A percentile compares a stretch with the other conserved stretches of the same genome.
These are phyloP conservation scores for Pimephales promelas DNA, from an alignment of 2,113 vertebrate species.

Conservation along the genomic window DNA sequence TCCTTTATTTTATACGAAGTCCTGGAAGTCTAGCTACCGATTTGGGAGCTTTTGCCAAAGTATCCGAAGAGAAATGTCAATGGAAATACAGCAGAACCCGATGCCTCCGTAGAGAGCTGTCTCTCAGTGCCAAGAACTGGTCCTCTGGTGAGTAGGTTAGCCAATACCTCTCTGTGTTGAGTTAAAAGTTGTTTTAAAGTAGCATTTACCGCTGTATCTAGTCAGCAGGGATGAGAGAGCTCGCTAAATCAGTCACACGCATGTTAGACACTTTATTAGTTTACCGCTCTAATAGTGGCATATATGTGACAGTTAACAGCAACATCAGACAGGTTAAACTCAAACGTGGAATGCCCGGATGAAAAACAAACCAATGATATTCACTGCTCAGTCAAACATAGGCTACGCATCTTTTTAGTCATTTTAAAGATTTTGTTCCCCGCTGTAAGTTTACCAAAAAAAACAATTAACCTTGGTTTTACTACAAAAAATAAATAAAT, in stretches of 20 bases:
- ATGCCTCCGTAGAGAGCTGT: slow-evolving; percentile 76
- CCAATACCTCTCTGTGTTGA: background rate
- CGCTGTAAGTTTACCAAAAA: background rate
- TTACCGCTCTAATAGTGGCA: background rate
- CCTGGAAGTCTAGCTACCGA: slow-evolving; percentile 19
- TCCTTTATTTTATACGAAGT: slow-evolving; percentile 23
- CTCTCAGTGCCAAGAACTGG: slow-evolving; percentile 59
- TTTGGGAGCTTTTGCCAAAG: slow-evolving; percentile 48
- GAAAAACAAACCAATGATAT: slow-evolving; percentile 21
- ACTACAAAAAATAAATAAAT: no score
- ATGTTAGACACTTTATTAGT: background rate
- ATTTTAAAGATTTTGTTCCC: background rate
- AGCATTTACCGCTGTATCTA: background rate
- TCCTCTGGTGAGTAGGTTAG: slow-evolving; percentile 69
- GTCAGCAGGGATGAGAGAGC: background rate
- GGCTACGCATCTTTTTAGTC: background rate
- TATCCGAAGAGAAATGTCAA: slow-evolving; percentile 69
- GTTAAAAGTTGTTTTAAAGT: slow-evolving; percentile 16
- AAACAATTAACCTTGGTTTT: no score
- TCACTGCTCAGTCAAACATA: background rate
- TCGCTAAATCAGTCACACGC: background rate
- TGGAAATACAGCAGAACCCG: slow-evolving; percentile 71
- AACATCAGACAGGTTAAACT: slow-evolving; percentile 33
- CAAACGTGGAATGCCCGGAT: slow-evolving; percentile 1
- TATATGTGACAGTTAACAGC: slow-evolving; percentile 21